These are phyloP conservation scores for Diaphora mendica DNA, from an alignment of 2,888 invertebrate species.

Conservation along the genomic window DNA sequence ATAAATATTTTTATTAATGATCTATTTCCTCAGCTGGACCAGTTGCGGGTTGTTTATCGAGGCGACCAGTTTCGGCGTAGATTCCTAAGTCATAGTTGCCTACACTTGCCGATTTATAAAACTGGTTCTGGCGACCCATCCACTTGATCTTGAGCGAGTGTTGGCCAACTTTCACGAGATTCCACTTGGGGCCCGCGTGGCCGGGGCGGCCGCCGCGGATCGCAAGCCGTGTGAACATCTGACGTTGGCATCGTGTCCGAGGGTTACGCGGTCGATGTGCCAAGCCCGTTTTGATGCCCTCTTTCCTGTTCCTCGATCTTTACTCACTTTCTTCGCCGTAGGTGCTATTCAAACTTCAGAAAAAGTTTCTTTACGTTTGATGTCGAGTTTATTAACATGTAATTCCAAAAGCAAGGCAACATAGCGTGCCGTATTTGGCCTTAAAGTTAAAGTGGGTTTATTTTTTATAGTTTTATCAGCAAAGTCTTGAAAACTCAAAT, in stretches of 20 bases:
- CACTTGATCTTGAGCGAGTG: constrained; percentile 76
- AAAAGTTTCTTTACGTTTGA: constrained; percentile 44
- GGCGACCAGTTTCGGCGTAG: constrained; percentile 50
- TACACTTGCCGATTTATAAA: constrained; percentile 80
- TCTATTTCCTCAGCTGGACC: constrained; percentile 48
- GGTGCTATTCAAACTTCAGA: constrained; percentile 40
- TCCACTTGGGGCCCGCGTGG: constrained; percentile 69
- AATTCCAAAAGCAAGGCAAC: constrained; percentile 25
- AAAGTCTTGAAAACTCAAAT: constrained; percentile 6
- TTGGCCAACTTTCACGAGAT: constrained; percentile 85
- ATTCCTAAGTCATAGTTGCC: constrained; percentile 58
- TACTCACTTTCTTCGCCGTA: constrained; percentile 41
- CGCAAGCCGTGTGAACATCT: constrained; percentile 62
- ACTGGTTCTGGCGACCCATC: constrained; percentile 74
- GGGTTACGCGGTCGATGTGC: constrained; percentile 43
- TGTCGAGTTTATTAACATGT: constrained; percentile 29
- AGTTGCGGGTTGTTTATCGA: constrained; percentile 40
- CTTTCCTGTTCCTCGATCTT: constrained; percentile 45
- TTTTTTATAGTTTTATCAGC: constrained; percentile 17
- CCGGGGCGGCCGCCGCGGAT: constrained; percentile 14
- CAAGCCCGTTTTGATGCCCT: constrained; percentile 29
- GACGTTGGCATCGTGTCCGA: constrained; percentile 54
- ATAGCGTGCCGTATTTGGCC: constrained; percentile 17
- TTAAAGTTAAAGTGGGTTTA: constrained; percentile 17
- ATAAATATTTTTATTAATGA: constrained; percentile 51